phyloP scores from a whole-genome alignment of 2,113 vertebrate genomes.

The Muntiacus reevesi region DNA sequence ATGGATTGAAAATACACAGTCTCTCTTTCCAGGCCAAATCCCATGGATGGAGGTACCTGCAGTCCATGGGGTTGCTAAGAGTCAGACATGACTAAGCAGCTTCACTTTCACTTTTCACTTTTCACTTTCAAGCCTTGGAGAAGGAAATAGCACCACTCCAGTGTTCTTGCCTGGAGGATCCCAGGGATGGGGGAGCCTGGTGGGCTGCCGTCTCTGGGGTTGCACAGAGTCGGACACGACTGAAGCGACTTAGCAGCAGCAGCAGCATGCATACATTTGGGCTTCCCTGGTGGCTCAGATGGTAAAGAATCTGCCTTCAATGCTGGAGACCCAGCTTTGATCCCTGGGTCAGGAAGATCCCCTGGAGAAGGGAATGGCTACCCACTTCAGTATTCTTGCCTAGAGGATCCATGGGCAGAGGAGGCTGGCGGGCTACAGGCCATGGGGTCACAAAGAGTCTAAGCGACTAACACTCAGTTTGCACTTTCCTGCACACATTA shows the following conservation, averaged over 20 bases:
- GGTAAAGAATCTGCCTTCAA: not conserved
- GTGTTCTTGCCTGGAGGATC: not conserved
- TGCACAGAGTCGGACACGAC: accelerated
- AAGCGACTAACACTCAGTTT: not conserved
- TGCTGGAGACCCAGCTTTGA: not conserved
- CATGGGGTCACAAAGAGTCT: not conserved
- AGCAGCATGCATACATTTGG: not conserved
- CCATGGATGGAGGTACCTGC: not conserved
- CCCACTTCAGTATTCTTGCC: not conserved
- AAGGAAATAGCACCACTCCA: not conserved
- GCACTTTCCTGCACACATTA: not conserved
- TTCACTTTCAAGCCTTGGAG: not conserved
- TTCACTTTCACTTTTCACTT: not conserved
- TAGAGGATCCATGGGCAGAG: not conserved
- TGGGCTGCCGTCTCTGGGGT: not conserved
- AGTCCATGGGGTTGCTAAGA: not conserved
- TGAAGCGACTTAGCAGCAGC: not conserved
- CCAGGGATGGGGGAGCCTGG: not conserved
- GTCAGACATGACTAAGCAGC: not conserved
- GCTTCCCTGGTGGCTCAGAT: not conserved
- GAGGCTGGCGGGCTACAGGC: not conserved
- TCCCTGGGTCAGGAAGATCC: not conserved
- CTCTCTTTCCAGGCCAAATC: not conserved
- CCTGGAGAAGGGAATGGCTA: not conserved
- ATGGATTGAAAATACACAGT: too few species aligned